Percentiles rank a stretch among this genome's conserved stretches.
phyloP scores from a whole-genome alignment of 2,888 invertebrate species.

The Lissonota sp. region DNA sequence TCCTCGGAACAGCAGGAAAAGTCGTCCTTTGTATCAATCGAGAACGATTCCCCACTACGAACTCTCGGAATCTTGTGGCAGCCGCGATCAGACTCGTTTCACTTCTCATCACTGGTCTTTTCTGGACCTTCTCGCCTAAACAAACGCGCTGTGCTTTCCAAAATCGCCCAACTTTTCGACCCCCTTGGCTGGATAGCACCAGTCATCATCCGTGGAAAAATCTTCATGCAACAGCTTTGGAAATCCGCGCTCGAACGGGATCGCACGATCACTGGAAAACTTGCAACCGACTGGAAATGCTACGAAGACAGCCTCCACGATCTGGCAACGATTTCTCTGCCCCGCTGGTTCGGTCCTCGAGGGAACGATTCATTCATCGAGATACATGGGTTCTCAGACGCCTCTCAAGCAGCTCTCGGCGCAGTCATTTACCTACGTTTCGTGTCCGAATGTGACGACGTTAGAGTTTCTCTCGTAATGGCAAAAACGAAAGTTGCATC shows the following conservation, averaged over 20 bases:
- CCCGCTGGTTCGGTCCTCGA: slow-evolving; percentile 41
- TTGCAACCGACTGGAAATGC: slow-evolving; percentile 22
- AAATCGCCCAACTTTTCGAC: slow-evolving; percentile 53
- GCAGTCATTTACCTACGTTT: slow-evolving; percentile 47
- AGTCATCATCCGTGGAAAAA: slow-evolving; percentile 53
- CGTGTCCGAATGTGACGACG: slow-evolving; percentile 4
- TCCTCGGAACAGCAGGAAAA: background rate
- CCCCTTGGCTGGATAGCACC: slow-evolving; percentile 60
- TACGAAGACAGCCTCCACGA: background rate
- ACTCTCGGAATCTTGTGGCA: slow-evolving; percentile 58
- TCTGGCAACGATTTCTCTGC: slow-evolving; percentile 29
- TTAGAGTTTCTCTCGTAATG: slow-evolving; percentile 35
- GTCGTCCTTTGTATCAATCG: background rate
- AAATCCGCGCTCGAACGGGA: slow-evolving; percentile 43
- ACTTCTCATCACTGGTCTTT: slow-evolving; percentile 19
- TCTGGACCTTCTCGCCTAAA: slow-evolving; percentile 1
- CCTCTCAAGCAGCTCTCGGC: slow-evolving; percentile 51
- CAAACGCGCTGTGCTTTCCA: slow-evolving; percentile 43
- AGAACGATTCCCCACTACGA: slow-evolving; percentile 26
- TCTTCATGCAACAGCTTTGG: slow-evolving; percentile 58
- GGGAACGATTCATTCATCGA: slow-evolving; percentile 2
- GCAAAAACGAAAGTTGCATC: slow-evolving; percentile 64
- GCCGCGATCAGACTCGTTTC: slow-evolving; percentile 47
- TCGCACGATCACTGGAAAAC: slow-evolving; percentile 17
- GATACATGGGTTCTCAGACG: slow-evolving; percentile 62